Evolutionary conservation across 1,140 invertebrate species (phyloP).

Genomic region (Pararge aegeria): DNA sequence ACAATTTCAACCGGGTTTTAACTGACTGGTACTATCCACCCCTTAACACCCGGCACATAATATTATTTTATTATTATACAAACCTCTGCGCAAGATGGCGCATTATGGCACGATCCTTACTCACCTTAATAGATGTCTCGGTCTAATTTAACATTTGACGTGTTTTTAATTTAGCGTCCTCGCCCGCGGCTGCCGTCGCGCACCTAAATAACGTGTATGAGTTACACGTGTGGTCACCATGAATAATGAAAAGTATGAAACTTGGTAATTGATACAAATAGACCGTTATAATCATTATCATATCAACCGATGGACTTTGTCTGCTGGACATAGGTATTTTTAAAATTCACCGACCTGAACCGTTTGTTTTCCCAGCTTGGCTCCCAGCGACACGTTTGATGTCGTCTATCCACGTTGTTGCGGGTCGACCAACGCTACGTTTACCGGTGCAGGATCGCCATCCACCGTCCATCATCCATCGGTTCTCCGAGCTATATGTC

Average conservation of each 20-base stretch:
- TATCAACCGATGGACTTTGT: too few relatives aligned
- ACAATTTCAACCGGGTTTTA: too few relatives aligned
- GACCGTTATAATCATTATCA: too few relatives aligned
- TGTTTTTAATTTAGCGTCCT: slow-evolving; percentile 76
- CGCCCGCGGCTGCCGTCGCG: slow-evolving; percentile 70
- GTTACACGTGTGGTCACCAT: slow-evolving; percentile 35
- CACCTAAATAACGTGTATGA: slow-evolving; percentile 75
- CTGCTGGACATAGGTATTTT: too few relatives aligned
- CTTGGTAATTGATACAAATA: not conserved
- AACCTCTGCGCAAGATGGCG: not conserved
- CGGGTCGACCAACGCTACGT: too few relatives aligned
- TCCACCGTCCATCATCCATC: too few relatives aligned
- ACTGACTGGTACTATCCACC: not conserved
- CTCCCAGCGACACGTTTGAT: too few relatives aligned
- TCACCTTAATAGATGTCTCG: slow-evolving; percentile 77
- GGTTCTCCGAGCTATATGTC: too few relatives aligned
- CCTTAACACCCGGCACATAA: not conserved
- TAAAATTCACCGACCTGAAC: too few relatives aligned
- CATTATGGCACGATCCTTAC: slow-evolving; percentile 21
- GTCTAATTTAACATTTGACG: slow-evolving; percentile 78
- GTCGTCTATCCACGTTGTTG: too few relatives aligned
- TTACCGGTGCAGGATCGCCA: too few relatives aligned
- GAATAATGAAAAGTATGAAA: slow-evolving; percentile 34
- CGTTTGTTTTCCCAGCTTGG: too few relatives aligned
- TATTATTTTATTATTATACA: slow-evolving; percentile 5